A percentile compares a stretch with the other conserved stretches of the same genome.
phyloP scores from a whole-genome alignment of 2,797 vertebrate genomes.

The Muscicapa striata region DNA sequence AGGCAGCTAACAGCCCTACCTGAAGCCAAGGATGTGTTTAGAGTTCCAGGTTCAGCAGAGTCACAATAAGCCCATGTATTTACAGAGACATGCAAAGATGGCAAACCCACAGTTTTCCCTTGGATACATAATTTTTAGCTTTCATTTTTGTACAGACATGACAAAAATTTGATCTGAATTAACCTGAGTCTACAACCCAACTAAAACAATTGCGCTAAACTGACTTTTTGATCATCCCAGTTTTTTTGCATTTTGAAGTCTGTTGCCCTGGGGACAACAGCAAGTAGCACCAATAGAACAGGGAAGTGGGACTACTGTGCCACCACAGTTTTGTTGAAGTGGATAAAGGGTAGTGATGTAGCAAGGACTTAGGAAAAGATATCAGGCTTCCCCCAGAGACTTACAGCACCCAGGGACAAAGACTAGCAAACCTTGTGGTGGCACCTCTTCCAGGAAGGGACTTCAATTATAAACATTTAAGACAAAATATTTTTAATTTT shows the following conservation, averaged over 20 bases:
- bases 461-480: background rate
- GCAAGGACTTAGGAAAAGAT: background rate
- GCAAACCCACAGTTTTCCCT: background rate
- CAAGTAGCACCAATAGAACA: background rate
- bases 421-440: background rate
- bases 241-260: background rate
- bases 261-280: background rate
- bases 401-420: background rate
- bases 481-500: background rate
- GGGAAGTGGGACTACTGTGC: background rate
- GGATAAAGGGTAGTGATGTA: background rate
- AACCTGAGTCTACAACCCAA: background rate
- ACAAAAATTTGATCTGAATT: background rate
- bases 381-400: background rate
- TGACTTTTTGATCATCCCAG: background rate
- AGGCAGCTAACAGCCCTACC: slow-evolving; percentile 46
- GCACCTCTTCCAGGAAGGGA: background rate
- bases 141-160: background rate
- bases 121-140: background rate
- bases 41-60: slow-evolving; percentile 34
- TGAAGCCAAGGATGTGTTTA: slow-evolving; percentile 57
- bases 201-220: background rate
- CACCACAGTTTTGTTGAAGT: background rate
- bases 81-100: background rate
- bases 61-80: slow-evolving; percentile 27